Evolutionary conservation across 1,140 invertebrate genomes (phyloP).

Genomic region (Mercenaria mercenaria): DNA sequence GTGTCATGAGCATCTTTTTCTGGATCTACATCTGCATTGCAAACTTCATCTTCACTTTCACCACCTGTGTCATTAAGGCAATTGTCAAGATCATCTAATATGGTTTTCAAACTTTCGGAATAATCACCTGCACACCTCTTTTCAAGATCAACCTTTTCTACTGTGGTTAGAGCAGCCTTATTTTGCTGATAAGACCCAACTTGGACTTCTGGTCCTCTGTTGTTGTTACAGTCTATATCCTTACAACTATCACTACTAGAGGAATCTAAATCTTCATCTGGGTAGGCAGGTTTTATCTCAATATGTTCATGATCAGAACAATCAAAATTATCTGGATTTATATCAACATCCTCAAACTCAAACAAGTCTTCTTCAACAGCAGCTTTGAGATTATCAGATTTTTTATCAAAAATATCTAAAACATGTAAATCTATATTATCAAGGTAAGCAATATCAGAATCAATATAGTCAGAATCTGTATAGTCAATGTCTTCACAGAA

Average conservation of each 20-base stretch:
- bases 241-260: background rate
- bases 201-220: background rate
- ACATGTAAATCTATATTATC: background rate
- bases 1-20: background rate
- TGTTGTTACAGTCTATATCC: constrained; percentile 10
- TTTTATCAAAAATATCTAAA: constrained; percentile 11
- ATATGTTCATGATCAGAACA: background rate
- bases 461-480: constrained; percentile 22
- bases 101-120: background rate
- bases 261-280: background rate
- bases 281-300: background rate
- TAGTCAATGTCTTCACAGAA: constrained; percentile 22
- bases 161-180: background rate
- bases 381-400: background rate
- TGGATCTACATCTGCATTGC: background rate
- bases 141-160: background rate
- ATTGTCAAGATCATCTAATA: constrained; percentile 35
- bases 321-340: constrained; percentile 3
- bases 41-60: background rate
- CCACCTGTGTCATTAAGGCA: constrained; percentile 1
- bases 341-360: constrained; percentile 64
- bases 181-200: background rate
- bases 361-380: constrained; percentile 45
- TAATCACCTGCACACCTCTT: background rate
- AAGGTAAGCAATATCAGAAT: background rate